Conservation (phyloP, 2,113 vertebrate genomes). For the Excalfactoria chinensis region DNA sequence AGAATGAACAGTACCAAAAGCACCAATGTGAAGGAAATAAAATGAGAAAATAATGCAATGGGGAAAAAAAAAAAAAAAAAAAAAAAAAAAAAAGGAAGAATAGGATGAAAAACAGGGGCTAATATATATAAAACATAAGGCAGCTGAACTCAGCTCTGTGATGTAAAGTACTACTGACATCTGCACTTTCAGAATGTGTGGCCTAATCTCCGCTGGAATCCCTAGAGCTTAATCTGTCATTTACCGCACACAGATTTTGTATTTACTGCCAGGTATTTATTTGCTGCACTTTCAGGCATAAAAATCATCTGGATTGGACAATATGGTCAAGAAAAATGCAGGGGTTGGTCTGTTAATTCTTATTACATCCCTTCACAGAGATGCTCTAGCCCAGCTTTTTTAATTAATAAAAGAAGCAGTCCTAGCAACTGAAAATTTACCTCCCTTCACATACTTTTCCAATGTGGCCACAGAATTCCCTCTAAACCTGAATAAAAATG, state of each 20-base stretch:
- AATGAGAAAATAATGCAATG: neutral
- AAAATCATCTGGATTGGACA: constrained; percentile 51
- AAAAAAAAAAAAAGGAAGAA: neutral
- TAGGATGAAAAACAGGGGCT: neutral
- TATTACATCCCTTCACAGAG: neutral
- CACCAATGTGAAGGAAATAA: neutral
- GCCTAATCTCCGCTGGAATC: constrained; percentile 69
- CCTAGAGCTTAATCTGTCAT: constrained; percentile 74
- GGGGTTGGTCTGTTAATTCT: neutral
- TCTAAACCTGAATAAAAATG: neutral
- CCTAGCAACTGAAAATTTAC: neutral
- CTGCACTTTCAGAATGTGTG: constrained; percentile 31
- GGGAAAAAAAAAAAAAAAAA: too few relatives aligned
- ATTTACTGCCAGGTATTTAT: constrained; percentile 67
- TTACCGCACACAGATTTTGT: constrained; percentile 69
- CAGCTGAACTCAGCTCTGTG: constrained; percentile 50
- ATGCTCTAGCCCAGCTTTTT: neutral
- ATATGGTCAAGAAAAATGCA: neutral
- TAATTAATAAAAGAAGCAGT: neutral
- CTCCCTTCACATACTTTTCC: neutral
- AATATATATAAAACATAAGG: constrained; percentile 34
- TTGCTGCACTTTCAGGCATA: constrained; percentile 68
- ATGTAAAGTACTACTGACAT: constrained; percentile 65
- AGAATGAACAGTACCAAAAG: neutral
- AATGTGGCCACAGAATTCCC: neutral